These are phyloP conservation scores for Periophthalmus magnuspinnatus DNA, from an alignment of 2,797 vertebrate genomes.

Conservation along the genomic window DNA sequence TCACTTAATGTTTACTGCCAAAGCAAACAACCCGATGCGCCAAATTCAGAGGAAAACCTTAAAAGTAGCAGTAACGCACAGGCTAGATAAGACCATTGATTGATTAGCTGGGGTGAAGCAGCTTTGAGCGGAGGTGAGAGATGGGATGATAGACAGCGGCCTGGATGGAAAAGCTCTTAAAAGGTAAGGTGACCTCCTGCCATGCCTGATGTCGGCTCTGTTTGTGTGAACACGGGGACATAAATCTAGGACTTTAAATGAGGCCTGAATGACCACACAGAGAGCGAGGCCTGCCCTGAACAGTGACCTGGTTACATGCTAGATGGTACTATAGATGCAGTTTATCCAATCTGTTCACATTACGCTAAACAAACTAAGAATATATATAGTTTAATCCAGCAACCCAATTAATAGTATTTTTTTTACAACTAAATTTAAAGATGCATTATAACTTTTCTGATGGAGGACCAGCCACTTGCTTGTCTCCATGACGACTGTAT, in stretches of 20 bases:
- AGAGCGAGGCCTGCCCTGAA: constrained; percentile 28
- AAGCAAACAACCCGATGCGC: constrained; percentile 12
- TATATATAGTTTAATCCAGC: no score
- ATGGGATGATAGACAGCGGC: constrained; percentile 20
- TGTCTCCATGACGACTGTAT: no score
- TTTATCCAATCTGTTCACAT: no score
- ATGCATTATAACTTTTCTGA: no score
- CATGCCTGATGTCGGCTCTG: constrained; percentile 30
- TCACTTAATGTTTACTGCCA: constrained; percentile 7
- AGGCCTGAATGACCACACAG: constrained; percentile 46
- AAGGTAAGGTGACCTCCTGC: constrained; percentile 43
- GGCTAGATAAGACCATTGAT: constrained; percentile 23
- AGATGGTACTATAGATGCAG: not conserved
- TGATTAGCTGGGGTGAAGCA: constrained; percentile 20
- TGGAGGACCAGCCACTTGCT: no score
- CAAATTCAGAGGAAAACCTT: constrained; percentile 8
- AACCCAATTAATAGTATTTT: no score
- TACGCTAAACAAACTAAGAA: not conserved
- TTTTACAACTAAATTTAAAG: no score
- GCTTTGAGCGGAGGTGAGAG: constrained; percentile 12
- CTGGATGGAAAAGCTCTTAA: constrained; percentile 46
- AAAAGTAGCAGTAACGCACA: constrained; percentile 1
- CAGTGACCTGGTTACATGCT: constrained; percentile 12
- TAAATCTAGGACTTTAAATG: constrained; percentile 55
- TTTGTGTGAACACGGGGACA: constrained; percentile 46